A percentile compares a stretch with the other conserved stretches of the same genome.
phyloP scores from a whole-genome alignment of 2,113 vertebrate genomes.

The Corythornis madagascariensis region DNA sequence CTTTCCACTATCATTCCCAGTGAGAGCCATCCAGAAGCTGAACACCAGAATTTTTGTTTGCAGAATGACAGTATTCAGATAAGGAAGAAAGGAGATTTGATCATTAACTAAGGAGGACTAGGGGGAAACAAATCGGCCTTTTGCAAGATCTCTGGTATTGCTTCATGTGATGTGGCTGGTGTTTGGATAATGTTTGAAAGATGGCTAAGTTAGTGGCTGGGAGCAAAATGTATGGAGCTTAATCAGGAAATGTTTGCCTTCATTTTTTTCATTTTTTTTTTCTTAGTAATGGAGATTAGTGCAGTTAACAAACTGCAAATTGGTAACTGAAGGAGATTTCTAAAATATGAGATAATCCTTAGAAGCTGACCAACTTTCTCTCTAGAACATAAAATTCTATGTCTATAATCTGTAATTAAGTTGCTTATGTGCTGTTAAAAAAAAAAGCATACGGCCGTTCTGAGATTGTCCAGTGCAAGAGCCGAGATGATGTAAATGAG shows the following conservation, averaged over 20 bases:
- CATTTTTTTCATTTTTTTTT: background rate
- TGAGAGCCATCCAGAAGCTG: background rate
- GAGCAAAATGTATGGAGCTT: constrained; percentile 7
- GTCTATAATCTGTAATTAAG: constrained; percentile 63
- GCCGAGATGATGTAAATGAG: background rate
- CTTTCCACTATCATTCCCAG: background rate
- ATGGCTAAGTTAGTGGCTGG: background rate
- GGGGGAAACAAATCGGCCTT: background rate
- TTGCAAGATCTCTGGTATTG: background rate
- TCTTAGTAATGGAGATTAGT: constrained; percentile 45
- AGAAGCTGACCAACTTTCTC: constrained; percentile 29
- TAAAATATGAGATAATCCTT: constrained; percentile 69
- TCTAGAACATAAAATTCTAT: constrained; percentile 62
- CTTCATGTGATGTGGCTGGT: background rate
- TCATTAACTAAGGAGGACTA: background rate
- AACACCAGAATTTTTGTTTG: constrained; percentile 10
- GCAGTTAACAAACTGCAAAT: constrained; percentile 57
- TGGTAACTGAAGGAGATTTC: constrained; percentile 57
- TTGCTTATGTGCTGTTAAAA: constrained; percentile 56
- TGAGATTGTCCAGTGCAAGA: background rate
- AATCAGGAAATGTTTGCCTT: constrained; percentile 46
- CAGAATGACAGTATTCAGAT: constrained; percentile 22
- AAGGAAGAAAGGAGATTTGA: constrained; percentile 17
- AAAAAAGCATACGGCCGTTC: constrained; percentile 28
- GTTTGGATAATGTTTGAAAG: constrained; percentile 13